A percentile compares a stretch with the other conserved stretches of the same genome.
phyloP scores from a whole-genome alignment of 2,888 invertebrate genomes.

The Trissolcus japonicus region DNA sequence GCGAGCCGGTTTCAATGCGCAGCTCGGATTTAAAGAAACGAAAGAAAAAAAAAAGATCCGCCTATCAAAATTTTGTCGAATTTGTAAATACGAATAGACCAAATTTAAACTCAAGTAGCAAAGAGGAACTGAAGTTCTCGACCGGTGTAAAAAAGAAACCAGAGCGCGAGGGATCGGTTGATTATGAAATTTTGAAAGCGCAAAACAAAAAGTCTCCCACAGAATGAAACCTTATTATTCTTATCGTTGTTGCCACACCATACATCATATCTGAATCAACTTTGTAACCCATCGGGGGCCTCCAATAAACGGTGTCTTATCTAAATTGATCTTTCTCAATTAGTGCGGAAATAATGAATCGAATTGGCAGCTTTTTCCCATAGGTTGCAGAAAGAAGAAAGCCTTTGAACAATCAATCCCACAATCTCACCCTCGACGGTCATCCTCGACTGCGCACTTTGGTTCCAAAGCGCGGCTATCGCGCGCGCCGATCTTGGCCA shows the following conservation, averaged over 20 bases:
- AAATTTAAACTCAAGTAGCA: too few species aligned
- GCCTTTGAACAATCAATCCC: slow-evolving; percentile 55
- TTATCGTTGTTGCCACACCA: too few species aligned
- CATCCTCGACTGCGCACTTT: slow-evolving; percentile 64
- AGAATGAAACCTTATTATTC: too few species aligned
- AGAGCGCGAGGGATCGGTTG: too few species aligned
- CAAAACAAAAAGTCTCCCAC: too few species aligned
- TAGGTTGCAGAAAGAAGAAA: slow-evolving; percentile 13
- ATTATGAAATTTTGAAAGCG: too few species aligned
- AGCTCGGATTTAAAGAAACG: slow-evolving; percentile 5
- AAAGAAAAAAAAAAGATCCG: background rate
- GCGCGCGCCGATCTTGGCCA: slow-evolving; percentile 62
- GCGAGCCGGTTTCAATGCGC: slow-evolving; percentile 58
- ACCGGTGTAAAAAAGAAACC: too few species aligned
- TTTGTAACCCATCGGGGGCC: too few species aligned
- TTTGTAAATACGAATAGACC: too few species aligned
- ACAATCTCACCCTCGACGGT: slow-evolving; percentile 58
- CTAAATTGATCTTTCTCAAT: slow-evolving; percentile 10
- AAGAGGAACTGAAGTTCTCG: too few species aligned
- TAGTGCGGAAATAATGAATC: slow-evolving; percentile 7
- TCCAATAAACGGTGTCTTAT: background rate
- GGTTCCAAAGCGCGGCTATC: slow-evolving; percentile 63
- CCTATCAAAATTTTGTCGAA: too few species aligned
- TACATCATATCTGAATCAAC: too few species aligned
- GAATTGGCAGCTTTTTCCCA: slow-evolving; percentile 22